Base-by-base conservation (phyloP, 2,888 invertebrate genomes). In the Macaria notata region DNA sequence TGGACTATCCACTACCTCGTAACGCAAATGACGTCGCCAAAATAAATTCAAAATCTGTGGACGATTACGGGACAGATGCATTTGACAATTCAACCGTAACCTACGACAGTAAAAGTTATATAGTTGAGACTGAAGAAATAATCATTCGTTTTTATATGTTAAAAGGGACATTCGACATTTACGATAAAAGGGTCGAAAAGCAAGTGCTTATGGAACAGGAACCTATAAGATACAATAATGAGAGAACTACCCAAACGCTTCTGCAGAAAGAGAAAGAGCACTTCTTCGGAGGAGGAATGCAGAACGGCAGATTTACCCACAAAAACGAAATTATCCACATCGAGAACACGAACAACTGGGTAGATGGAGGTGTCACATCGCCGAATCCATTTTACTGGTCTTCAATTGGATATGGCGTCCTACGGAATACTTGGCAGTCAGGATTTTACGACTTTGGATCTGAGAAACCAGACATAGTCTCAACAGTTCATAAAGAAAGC, bases 311-410 rank as follows among this genome's bases (percentile, higher is more conserved):
- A 65, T 91, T 89, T 56, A 76, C 81, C 19, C 90, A 90, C 61
- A 90, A 90, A 75, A 83, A 84, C 38, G 69, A 84, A 71, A 56
- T 70, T 8, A 89, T 90, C 64, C 54, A 78, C 19, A 87, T 91
- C 49, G 69, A 75, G 2, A 90, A 90, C 56, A 81, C 81, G 3
- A 88, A 88, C 61, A 77, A 79, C 49, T 90, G 90, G 89, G 66
- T 68, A 4, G 84, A 87, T 58, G 86, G 85, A 6, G 88, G 85
- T 1, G 88, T 90, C 0, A 73, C 89, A 1, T 91, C 90, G 3
- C 89, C 90, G 1, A 83, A 79, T 56, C 90, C 90, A 0, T 91
- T 90, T 62, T 90, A 82, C 61, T 91, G 90, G 90, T 89, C 90
- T 0, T 74, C 87, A 6, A 69, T 76, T 45, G 90, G 90, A 5